Evolutionary conservation across 2,113 vertebrate species (phyloP).

Genomic region (Aegithalos caudatus): DNA sequence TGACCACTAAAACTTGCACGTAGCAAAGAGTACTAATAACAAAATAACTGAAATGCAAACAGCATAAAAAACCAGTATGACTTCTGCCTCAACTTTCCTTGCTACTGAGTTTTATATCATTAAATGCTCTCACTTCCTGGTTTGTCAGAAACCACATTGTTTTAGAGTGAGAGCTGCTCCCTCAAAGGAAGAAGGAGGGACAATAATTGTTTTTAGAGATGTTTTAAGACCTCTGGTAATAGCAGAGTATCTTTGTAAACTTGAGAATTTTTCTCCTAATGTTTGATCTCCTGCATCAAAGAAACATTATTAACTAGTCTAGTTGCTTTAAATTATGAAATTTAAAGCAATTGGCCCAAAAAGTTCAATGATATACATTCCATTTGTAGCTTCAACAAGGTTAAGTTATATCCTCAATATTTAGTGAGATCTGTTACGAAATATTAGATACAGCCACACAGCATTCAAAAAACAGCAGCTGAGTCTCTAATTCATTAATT

Average conservation of each 20-base stretch:
- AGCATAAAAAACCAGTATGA: not conserved
- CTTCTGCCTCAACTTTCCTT: not conserved
- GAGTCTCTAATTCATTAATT: not conserved
- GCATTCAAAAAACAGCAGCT: not conserved
- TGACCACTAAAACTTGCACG: not conserved
- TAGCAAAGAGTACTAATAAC: not conserved
- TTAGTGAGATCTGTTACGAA: not conserved
- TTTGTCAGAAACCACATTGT: not conserved
- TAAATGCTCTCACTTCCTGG: slow-evolving; percentile 37
- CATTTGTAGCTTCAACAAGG: not conserved
- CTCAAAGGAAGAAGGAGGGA: not conserved
- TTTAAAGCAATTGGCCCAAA: not conserved
- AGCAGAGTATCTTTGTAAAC: not conserved
- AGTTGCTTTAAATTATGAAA: not conserved
- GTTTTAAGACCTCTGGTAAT: not conserved
- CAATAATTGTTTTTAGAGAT: not conserved
- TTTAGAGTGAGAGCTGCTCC: slow-evolving; percentile 17
- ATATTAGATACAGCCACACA: not conserved
- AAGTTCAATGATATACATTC: not conserved
- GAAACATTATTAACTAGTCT: not conserved
- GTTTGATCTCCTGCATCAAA: not conserved
- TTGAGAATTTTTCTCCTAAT: not conserved
- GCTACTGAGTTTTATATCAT: not conserved
- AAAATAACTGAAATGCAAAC: not conserved
- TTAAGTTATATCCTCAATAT: not conserved